Conservation (phyloP, 2,113 vertebrate species). For the Chaetops frenatus region DNA sequence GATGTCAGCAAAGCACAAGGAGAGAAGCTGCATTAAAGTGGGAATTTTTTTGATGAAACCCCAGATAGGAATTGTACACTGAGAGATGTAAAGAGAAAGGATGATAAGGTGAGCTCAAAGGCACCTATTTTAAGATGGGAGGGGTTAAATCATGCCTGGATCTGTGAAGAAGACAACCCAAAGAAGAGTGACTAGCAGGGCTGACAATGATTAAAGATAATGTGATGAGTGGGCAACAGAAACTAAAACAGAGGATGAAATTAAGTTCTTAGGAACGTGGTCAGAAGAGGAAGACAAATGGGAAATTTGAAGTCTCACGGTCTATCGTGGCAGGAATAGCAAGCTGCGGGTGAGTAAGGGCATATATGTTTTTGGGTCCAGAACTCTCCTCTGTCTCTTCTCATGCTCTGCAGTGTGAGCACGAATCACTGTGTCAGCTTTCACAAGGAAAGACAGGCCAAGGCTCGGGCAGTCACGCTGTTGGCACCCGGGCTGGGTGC, state of each 20-base stretch:
- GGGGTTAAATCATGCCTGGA: not conserved
- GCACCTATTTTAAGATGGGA: not conserved
- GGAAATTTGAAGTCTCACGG: not conserved
- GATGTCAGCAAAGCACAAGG: not conserved
- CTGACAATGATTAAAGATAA: not conserved
- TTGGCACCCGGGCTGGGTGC: not conserved
- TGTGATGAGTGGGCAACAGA: not conserved
- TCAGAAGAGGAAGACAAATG: not conserved
- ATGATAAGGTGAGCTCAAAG: not conserved
- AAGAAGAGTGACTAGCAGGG: not conserved
- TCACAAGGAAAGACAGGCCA: not conserved
- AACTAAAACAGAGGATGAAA: not conserved
- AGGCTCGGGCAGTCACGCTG: not conserved
- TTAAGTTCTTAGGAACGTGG: not conserved
- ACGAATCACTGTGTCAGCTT: not conserved
- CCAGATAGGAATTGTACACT: not conserved
- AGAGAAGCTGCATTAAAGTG: not conserved
- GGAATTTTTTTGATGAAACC: not conserved
- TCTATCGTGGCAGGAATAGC: not conserved
- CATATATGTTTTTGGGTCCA: not conserved
- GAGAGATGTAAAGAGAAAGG: not conserved
- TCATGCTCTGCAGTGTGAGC: not conserved
- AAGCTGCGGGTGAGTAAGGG: fast-evolving
- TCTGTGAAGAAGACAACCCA: not conserved
- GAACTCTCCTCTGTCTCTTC: not conserved